Evolutionary conservation across 2,797 vertebrate species (phyloP), one percentile per base, ranked within the genome.

Genomic region (Diplodus sargus): DNA sequence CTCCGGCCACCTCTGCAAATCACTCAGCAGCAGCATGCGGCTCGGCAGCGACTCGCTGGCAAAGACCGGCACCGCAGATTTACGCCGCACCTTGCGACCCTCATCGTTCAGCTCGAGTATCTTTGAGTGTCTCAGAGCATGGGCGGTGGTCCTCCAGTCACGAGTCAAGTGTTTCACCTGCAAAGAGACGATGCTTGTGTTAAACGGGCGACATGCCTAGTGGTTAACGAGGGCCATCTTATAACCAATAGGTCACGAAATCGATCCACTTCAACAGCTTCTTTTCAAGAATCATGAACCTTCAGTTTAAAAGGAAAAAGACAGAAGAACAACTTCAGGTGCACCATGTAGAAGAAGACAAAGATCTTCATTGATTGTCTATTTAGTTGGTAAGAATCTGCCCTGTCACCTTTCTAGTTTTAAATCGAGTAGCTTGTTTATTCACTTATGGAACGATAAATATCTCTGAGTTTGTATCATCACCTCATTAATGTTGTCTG

Each of bases 161-260:
- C 96, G 96, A 0, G 98, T 99, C 63, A 99, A 94, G 78, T 99
- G 98, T 83, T 99, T 99, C 49, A 99, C 98, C 98, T 99, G 91
- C 47, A 83, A 80, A 66, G 65, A 87, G 48, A 86, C 8, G 53
- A 54, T 0, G 42, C 42, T 61, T 43, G 51, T n/a, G 75, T 90
- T 70, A 90, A 53, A 74, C 12, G 18, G 59, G 66, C 7, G 39
- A 65, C 58, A 61, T 17, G 47, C 42, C 11, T n/a, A 73, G 68
- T 28, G 43, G 16, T 60, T 70, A n/a, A 30, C 51, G 48, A 67
- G 15, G 48, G 11, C 20, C 7, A 39, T 42, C 15, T 25, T 14
- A 30, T 23, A 77, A 39, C 43, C 48, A 54, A 20, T 13, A 9
- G 17, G 51, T 56, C 22, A 58, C 11, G n/a, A 10, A 57, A 61